Base-by-base conservation (phyloP, 2,797 vertebrate species). In the Hydrolagus colliei region DNA sequence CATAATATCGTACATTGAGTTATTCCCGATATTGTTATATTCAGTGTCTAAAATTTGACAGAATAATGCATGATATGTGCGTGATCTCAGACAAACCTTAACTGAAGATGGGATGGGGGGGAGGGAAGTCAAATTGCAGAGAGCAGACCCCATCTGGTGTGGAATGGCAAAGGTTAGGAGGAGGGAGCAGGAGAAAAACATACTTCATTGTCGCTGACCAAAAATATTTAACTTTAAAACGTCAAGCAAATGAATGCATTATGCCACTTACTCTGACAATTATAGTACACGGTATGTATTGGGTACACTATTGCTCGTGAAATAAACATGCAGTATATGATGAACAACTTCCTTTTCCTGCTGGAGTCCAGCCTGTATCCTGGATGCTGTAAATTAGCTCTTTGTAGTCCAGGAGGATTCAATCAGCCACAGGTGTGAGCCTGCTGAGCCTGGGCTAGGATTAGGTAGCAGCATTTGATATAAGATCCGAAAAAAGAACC, bases 341-440 rank as follows among this genome's bases (percentile, higher is more conserved):
- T 97, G 96, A 96, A 98, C 97, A 96, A 96, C 96, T 98, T 98
- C 97, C 97, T 94, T 95, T 98, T 97, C 96, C 97, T 97, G 95
- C 95, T 91, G 92, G 91, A 95, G 91, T 92, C 94, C 97, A 98
- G 90, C 92, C 93, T 92, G 94, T 94, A 94, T 94, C 95, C 94
- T 93, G 90, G 87, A 90, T 91, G 95, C 93, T 93, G 94, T 98
- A 96, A 98, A 97, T 98, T 96, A 97, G 93, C 91, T 90, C 95
- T 97, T 97, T 98, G 95, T 97, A 94, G 95, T 97, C 95, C 93
- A 94, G 95, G 95, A 97, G 95, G 94, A 97, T 95, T 95, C 95
- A 95, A 97, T 97, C 96, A 96, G 94, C 95, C 93, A 93, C 97
- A 98, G 96, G 97, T 98, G 96, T 96, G 95, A 95, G 94, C 96